Percentiles rank a stretch among this genome's conserved stretches.
Evolutionary conservation across 2,797 vertebrate species (phyloP).

Genomic region (Takifugu ocellatus): DNA sequence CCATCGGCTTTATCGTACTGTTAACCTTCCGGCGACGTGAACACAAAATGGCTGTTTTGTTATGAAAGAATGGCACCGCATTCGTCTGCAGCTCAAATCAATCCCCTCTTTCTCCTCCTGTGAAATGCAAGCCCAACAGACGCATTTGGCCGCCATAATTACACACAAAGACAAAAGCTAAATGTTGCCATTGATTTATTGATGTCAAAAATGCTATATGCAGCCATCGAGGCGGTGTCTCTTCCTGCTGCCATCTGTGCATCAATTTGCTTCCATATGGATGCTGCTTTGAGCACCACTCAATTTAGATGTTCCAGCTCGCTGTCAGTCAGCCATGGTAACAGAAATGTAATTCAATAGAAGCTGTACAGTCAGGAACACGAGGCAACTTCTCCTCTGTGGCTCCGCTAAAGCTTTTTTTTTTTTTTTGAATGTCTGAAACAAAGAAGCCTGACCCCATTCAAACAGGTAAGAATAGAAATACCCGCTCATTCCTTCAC

Average conservation of each 20-base stretch:
- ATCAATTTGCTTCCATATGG: conserved; percentile 5
- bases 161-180: conserved; percentile 6
- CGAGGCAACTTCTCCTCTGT: too few species aligned
- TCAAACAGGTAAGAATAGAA: too few species aligned
- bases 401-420: too few species aligned
- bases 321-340: conserved; percentile 7
- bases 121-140: not conserved
- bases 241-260: not conserved
- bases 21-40: too few species aligned
- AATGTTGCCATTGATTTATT: conserved; percentile 10
- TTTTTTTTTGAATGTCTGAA: too few species aligned
- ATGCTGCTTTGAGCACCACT: not conserved
- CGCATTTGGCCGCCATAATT: conserved; percentile 11
- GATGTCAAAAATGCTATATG: conserved; percentile 11
- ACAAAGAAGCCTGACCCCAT: too few species aligned
- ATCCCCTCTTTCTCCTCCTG: conserved; percentile 5
- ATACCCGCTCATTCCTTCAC: too few species aligned
- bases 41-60: too few species aligned
- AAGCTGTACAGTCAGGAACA: conserved; percentile 5
- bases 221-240: not conserved
- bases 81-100: conserved; percentile 16
- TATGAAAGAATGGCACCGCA: not conserved
- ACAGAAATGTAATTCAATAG: conserved; percentile 15
- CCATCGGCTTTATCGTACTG: too few species aligned
- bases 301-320: conserved; percentile 4